Evolutionary conservation across 2,113 vertebrate genomes (phyloP).

Genomic region (Malurus elegans): DNA sequence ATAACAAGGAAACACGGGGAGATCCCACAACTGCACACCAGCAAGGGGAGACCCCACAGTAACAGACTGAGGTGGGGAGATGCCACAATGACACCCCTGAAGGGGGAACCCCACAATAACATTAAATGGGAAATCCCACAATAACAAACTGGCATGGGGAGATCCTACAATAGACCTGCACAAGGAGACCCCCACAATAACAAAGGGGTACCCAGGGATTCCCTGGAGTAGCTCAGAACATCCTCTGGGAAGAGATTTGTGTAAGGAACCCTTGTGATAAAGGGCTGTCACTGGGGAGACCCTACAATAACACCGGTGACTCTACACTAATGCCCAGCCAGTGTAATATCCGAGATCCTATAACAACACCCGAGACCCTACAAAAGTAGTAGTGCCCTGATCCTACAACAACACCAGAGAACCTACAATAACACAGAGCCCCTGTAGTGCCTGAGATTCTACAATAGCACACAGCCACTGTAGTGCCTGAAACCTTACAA

Average conservation of each 20-base stretch:
- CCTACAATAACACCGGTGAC: not conserved
- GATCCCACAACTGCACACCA: no score
- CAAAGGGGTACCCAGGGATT: not conserved
- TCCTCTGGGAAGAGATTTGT: not conserved
- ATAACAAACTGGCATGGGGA: not conserved
- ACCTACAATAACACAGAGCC: not conserved
- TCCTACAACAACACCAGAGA: not conserved
- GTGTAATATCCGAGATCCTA: rapidly evolving
- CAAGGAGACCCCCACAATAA: not conserved
- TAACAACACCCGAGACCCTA: not conserved
- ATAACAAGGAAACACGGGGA: not conserved
- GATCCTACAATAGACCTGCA: not conserved
- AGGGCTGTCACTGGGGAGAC: not conserved
- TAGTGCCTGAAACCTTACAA: not conserved
- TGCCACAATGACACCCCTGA: not conserved
- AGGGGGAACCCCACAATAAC: not conserved
- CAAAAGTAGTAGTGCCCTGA: not conserved
- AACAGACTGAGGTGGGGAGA: not conserved
- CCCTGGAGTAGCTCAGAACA: not conserved
- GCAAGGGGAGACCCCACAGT: not conserved
- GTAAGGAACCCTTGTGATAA: not conserved
- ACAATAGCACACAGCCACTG: not conserved
- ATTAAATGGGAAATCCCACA: not conserved
- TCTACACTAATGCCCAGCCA: not conserved
- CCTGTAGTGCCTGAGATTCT: not conserved